Conservation (phyloP, 1,140 invertebrate genomes). For the Drosophila guanche region DNA sequence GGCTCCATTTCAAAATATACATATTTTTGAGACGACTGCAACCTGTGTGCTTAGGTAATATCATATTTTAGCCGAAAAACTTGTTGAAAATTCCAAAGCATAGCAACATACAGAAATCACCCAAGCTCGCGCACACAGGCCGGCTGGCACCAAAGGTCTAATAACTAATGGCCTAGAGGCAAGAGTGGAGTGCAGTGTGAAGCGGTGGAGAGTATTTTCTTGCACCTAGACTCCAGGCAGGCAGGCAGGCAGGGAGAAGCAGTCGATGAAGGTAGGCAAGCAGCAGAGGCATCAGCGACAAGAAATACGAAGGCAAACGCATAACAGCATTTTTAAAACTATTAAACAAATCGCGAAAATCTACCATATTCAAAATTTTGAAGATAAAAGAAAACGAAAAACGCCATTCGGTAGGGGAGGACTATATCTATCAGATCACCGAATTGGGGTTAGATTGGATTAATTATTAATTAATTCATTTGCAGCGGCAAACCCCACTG, state of each 20-base stretch:
- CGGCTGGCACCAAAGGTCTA: conserved; percentile 45
- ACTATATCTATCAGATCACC: too few species aligned
- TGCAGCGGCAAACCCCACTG: too few species aligned
- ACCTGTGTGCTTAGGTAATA: conserved; percentile 72
- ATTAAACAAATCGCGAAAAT: too few species aligned
- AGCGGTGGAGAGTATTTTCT: not conserved
- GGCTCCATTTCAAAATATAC: conserved; percentile 60
- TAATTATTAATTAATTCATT: too few species aligned
- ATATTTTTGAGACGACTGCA: conserved; percentile 47
- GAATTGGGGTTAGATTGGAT: too few species aligned
- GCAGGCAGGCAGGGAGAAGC: too few species aligned
- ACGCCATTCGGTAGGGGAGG: too few species aligned
- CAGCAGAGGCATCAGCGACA: too few species aligned
- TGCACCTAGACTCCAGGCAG: too few species aligned
- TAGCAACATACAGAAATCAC: conserved; percentile 4
- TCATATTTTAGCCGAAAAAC: conserved; percentile 75
- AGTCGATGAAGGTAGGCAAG: too few species aligned
- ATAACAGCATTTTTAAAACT: not conserved
- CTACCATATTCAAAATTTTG: too few species aligned
- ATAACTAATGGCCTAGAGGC: conserved; percentile 69
- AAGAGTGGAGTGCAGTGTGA: not conserved
- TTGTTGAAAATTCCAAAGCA: conserved; percentile 69
- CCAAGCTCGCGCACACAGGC: conserved; percentile 34
- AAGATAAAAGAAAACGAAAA: too few species aligned
- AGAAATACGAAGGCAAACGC: not conserved